Evolutionary conservation across 2,797 vertebrate species (phyloP).

Genomic region (Spondyliosoma cantharus): DNA sequence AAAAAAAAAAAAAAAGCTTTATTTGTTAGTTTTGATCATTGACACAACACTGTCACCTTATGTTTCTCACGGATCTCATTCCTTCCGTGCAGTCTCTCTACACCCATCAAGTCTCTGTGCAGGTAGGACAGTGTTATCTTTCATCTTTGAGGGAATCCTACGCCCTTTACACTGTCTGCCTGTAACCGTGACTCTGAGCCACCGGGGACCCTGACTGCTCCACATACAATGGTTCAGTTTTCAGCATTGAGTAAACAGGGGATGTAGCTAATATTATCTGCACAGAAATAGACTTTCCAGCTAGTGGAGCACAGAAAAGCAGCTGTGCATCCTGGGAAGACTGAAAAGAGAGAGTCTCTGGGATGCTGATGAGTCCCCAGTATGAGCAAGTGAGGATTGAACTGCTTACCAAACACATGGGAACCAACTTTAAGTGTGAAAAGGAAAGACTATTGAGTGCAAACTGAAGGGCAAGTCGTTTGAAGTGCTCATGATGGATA

Average conservation of each 20-base stretch:
- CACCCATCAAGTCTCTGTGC: background rate
- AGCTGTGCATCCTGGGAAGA: constrained; percentile 78
- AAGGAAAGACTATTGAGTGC: constrained; percentile 64
- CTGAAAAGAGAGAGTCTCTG: constrained; percentile 62
- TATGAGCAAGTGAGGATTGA: constrained; percentile 86
- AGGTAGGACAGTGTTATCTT: constrained; percentile 32
- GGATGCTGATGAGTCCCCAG: constrained; percentile 71
- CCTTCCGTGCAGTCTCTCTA: constrained; percentile 21
- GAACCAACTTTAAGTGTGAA: constrained; percentile 79
- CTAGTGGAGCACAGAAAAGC: constrained; percentile 73
- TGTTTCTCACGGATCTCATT: constrained; percentile 16
- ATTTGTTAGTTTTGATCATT: background rate
- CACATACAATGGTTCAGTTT: constrained; percentile 78
- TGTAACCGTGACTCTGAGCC: constrained; percentile 57
- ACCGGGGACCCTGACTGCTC: constrained; percentile 65
- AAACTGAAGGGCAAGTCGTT: constrained; percentile 61
- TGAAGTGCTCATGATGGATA: constrained; percentile 73
- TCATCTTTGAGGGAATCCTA: constrained; percentile 69
- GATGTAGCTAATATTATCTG: constrained; percentile 83
- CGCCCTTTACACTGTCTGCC: constrained; percentile 41
- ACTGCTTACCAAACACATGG: constrained; percentile 77
- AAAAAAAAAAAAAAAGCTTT: background rate
- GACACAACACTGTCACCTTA: background rate
- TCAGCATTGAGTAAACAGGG: constrained; percentile 83
- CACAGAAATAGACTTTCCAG: constrained; percentile 84